phyloP scores from a whole-genome alignment of 2,888 invertebrate genomes.

The Drosophila gaucha region DNA sequence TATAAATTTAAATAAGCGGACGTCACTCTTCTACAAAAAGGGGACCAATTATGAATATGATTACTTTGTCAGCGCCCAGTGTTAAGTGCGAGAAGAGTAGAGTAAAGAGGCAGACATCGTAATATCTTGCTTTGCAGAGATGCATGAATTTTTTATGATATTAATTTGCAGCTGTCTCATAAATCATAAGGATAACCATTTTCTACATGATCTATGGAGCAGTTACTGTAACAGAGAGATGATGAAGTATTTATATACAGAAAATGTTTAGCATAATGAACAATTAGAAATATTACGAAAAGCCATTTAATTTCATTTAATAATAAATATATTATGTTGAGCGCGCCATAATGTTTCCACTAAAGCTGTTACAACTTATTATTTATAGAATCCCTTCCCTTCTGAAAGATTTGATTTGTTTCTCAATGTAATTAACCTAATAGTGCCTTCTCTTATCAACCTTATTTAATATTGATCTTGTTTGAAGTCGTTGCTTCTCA shows the following conservation, averaged over 20 bases:
- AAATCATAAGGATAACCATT: constrained; percentile 51
- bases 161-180: constrained; percentile 63
- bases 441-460: neutral
- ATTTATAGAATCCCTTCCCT: neutral
- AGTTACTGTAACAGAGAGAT: neutral
- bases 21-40: constrained; percentile 11
- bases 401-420: neutral
- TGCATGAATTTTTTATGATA: constrained; percentile 56
- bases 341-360: neutral
- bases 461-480: neutral
- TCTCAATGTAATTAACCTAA: neutral
- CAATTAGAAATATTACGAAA: constrained; percentile 32
- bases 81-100: neutral
- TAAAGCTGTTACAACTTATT: too few relatives aligned
- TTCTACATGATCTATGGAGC: constrained; percentile 52
- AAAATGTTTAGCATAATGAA: constrained; percentile 21
- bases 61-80: constrained; percentile 23
- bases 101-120: constrained; percentile 12
- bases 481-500: neutral
- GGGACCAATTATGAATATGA: constrained; percentile 47
- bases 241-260: constrained; percentile 18
- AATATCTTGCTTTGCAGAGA: constrained; percentile 21
- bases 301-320: constrained; percentile 20
- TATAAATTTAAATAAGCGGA: constrained; percentile 53
- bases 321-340: neutral